These are phyloP conservation scores for Rhinogobio ventralis DNA, from an alignment of 2,797 vertebrate genomes.

Conservation along the genomic window DNA sequence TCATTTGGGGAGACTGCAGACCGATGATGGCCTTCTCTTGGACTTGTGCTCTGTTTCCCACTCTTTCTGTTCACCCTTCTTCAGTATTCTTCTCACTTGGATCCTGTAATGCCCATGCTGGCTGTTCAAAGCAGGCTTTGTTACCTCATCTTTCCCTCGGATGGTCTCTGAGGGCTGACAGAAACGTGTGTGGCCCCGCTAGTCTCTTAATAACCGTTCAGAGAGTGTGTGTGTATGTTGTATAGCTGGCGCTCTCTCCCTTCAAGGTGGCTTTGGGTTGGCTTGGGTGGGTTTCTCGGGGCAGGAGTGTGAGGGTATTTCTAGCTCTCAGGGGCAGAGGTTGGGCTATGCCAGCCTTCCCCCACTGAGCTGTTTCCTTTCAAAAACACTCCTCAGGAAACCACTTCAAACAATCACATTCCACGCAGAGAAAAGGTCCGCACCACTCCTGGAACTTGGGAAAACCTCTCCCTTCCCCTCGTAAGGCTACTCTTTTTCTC, in stretches of 20 bases:
- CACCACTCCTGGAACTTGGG: slow-evolving; percentile 65
- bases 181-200: slow-evolving; percentile 13
- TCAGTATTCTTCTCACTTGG: slow-evolving; percentile 8
- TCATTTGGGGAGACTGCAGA: slow-evolving; percentile 26
- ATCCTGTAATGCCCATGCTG: neutral
- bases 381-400: slow-evolving; percentile 70
- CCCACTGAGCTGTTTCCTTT: slow-evolving; percentile 63
- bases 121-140: slow-evolving; percentile 33
- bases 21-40: neutral
- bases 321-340: slow-evolving; percentile 58
- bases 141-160: slow-evolving; percentile 30
- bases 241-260: slow-evolving; percentile 6
- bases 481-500: slow-evolving; percentile 38
- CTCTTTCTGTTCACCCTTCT: slow-evolving; percentile 22
- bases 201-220: slow-evolving; percentile 7
- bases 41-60: slow-evolving; percentile 4
- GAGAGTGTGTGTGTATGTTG: slow-evolving; percentile 7
- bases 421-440: slow-evolving; percentile 62
- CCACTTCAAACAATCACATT: slow-evolving; percentile 71
- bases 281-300: slow-evolving; percentile 32
- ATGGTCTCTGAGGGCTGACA: neutral
- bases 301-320: slow-evolving; percentile 47
- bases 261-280: slow-evolving; percentile 23
- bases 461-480: slow-evolving; percentile 70
- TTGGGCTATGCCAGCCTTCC: slow-evolving; percentile 62